Evolutionary conservation across 2,888 invertebrate species (phyloP), one percentile per base, ranked within the genome.

Genomic region (Chrysodeixis includens): DNA sequence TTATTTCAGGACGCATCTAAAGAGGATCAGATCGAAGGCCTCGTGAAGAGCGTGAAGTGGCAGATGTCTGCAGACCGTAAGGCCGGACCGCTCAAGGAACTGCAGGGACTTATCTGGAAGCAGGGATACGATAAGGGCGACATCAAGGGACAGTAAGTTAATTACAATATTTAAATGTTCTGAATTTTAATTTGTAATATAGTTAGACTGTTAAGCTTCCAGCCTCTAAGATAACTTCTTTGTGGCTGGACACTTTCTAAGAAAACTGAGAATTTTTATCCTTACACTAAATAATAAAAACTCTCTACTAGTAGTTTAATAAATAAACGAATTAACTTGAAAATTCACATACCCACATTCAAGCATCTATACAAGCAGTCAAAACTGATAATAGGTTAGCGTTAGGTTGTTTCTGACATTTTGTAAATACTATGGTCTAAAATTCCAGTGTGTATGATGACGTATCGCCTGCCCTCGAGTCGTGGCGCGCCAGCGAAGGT

Each of bases 41-140:
- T 98, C 30, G 93, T 97, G 14, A 96, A 96, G 69, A 97, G 97
- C 90, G 96, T 99, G 14, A 95, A 96, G 76, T 97, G 97, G 96
- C 97, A 98, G 90, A 98, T 99, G 96, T 96, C 97, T 55, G 93
- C 94, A 30, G 98, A 99, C 90, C 96, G 97, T 68, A 98, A 98
- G 89, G 96, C 96, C 40, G 96, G 96, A 6, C 96, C 97, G 6
- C 93, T 99, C 70, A 99, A 99, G 89, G 96, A 96, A 57, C 94
- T 99, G n/a, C 99, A 99, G 90, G 99, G 99, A 0, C 96, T 98
- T 71, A 97, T 99, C 82, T 99, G 98, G 98, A 96, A 97, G 83
- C 96, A 97, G 79, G 99, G 98, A 4, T 99, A 98, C 87, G 96
- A 96, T 78, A 95, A 95, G 61, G 98, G 97, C 40, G 96, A 96